A percentile compares a stretch with the other conserved stretches of the same genome.
Evolutionary conservation across 2,888 invertebrate species (phyloP).

Genomic region (Belgica antarctica): DNA sequence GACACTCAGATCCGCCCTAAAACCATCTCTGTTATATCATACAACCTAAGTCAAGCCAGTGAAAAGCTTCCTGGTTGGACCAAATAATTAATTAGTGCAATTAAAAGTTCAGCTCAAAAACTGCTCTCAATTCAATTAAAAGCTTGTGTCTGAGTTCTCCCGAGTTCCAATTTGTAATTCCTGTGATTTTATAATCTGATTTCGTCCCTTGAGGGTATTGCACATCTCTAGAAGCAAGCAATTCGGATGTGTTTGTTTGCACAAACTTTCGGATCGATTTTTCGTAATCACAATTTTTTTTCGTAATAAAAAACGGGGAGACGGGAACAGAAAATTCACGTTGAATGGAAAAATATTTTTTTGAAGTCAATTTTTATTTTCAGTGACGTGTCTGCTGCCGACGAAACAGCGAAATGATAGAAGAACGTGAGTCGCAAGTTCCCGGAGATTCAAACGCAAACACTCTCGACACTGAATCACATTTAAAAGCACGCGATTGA

Average conservation of each 20-base stretch:
- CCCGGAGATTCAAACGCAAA: background rate
- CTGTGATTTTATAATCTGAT: constrained; percentile 6
- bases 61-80: background rate
- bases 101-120: background rate
- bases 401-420: background rate
- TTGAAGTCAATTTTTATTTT: too few relatives aligned
- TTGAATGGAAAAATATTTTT: too few relatives aligned
- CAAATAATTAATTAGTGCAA: constrained; percentile 3
- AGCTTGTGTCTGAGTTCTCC: background rate
- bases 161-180: constrained; percentile 15
- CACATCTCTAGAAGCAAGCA: too few relatives aligned
- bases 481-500: background rate
- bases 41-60: too few relatives aligned
- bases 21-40: background rate
- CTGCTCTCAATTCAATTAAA: constrained; percentile 1
- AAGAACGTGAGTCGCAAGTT: background rate
- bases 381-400: background rate
- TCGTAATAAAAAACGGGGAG: too few relatives aligned
- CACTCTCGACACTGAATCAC: background rate
- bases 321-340: background rate
- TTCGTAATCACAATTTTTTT: too few relatives aligned
- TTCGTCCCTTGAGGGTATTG: too few relatives aligned
- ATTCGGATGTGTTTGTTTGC: too few relatives aligned
- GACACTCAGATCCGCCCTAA: background rate
- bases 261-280: background rate